A percentile compares a stretch with the other conserved stretches of the same genome.
These are phyloP conservation scores for Barypeithes pellucidus DNA, from an alignment of 2,888 invertebrate species.

Conservation along the genomic window DNA sequence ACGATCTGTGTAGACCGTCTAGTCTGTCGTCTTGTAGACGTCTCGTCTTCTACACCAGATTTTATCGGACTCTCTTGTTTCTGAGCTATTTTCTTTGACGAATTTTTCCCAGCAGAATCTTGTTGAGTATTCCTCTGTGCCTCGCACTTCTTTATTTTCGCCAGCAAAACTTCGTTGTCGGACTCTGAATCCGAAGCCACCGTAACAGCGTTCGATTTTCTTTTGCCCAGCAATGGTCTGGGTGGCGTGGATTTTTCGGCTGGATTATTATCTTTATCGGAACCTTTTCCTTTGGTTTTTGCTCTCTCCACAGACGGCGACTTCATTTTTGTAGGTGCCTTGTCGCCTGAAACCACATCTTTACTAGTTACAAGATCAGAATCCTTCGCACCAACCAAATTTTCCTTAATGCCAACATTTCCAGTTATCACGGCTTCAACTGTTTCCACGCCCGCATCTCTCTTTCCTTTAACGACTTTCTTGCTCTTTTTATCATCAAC, in stretches of 20 bases:
- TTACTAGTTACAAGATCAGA: neutral
- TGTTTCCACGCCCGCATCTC: neutral
- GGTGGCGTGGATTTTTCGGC: neutral
- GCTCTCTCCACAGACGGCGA: neutral
- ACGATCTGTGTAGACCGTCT: constrained; percentile 56
- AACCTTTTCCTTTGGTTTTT: neutral
- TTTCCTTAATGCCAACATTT: neutral
- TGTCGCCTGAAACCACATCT: neutral
- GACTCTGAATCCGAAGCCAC: constrained; percentile 45
- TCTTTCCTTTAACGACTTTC: constrained; percentile 21
- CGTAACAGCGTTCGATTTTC: constrained; percentile 33
- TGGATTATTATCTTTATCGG: constrained; percentile 15
- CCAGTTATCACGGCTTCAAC: neutral
- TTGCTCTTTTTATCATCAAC: constrained; percentile 43
- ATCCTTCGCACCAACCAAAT: neutral
- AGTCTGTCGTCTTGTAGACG: constrained; percentile 56
- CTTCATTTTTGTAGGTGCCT: constrained; percentile 3
- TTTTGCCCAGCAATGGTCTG: constrained; percentile 24
- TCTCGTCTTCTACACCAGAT: constrained; percentile 27
- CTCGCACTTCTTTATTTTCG: constrained; percentile 48
- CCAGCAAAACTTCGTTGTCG: constrained; percentile 53
- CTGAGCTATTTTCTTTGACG: neutral
- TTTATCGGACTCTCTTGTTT: constrained; percentile 5
- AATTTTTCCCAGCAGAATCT: neutral
- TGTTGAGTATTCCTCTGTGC: constrained; percentile 15